phyloP scores from a whole-genome alignment of 30 jellyfish, hydroid and myxozoan genomes.

The Chrysaora quinquecirrha region DNA sequence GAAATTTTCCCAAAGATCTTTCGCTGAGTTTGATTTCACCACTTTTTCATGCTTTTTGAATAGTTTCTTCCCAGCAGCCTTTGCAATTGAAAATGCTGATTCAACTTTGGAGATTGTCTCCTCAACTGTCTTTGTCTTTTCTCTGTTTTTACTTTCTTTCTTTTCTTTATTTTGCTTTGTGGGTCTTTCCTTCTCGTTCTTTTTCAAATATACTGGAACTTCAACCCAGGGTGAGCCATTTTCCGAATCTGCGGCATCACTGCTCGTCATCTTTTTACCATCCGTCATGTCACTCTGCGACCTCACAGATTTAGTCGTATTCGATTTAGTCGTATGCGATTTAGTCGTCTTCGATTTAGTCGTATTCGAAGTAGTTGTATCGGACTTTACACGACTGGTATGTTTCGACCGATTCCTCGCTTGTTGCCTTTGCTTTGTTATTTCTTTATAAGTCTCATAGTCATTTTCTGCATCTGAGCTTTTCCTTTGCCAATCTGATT shows the following conservation, averaged over 20 bases:
- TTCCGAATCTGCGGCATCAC: not conserved
- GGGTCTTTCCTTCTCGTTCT: conserved; percentile 18
- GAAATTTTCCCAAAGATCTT: not conserved
- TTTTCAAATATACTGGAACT: conserved; percentile 47
- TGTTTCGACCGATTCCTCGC: conserved; percentile 4
- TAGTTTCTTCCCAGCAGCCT: conserved; percentile 4
- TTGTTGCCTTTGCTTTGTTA: not conserved
- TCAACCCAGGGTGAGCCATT: conserved; percentile 53
- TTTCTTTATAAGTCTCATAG: conserved; percentile 7
- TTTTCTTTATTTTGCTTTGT: not conserved
- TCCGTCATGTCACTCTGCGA: not conserved
- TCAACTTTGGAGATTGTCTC: conserved; percentile 44
- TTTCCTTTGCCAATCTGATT: conserved; percentile 44
- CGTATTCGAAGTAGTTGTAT: not conserved
- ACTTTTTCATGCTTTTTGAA: not conserved
- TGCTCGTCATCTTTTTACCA: not conserved
- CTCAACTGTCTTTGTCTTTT: conserved; percentile 2
- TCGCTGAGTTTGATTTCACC: not conserved
- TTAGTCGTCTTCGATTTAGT: not conserved
- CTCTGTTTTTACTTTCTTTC: not conserved
- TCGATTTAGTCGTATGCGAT: not conserved
- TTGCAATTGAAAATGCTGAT: conserved; percentile 41
- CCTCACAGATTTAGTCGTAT: not conserved
- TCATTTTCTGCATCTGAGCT: conserved; percentile 37
- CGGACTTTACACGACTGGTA: not conserved